phyloP scores from a whole-genome alignment of 1,140 invertebrate species.

The Forficula auricularia region DNA sequence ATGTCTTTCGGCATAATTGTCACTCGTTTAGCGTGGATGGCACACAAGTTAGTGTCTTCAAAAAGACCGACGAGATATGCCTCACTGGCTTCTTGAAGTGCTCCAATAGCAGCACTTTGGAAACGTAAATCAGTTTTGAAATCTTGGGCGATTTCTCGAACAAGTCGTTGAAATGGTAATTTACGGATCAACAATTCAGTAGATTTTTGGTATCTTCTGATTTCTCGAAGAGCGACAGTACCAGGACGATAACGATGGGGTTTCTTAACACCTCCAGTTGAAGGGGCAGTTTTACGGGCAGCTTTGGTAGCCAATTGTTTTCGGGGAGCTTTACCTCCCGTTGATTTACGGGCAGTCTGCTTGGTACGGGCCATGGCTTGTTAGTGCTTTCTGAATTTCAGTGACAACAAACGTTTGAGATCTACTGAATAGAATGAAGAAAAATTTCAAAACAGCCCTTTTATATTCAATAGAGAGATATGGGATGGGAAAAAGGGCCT shows the following conservation, averaged over 20 bases:
- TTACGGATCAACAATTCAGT: constrained; percentile 72
- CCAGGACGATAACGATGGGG: constrained; percentile 35
- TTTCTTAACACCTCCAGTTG: constrained; percentile 39
- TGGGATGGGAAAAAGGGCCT: too few relatives aligned
- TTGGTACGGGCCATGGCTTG: constrained; percentile 70
- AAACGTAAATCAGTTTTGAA: constrained; percentile 63
- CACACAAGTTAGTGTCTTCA: constrained; percentile 86
- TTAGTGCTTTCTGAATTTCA: too few relatives aligned
- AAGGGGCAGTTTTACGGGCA: constrained; percentile 32
- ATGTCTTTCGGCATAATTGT: constrained; percentile 96
- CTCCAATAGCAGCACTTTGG: constrained; percentile 60
- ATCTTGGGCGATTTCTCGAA: constrained; percentile 74
- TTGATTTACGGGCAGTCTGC: constrained; percentile 60
- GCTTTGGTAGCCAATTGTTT: constrained; percentile 52
- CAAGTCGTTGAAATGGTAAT: constrained; percentile 68
- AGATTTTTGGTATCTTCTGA: constrained; percentile 49
- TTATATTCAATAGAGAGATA: too few relatives aligned
- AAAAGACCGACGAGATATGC: constrained; percentile 77
- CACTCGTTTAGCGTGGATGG: constrained; percentile 84
- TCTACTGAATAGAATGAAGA: too few relatives aligned
- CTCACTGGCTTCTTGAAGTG: constrained; percentile 65
- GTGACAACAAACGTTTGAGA: too few relatives aligned
- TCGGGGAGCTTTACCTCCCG: constrained; percentile 50
- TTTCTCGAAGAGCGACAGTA: constrained; percentile 42
- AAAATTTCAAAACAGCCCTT: too few relatives aligned